Conservation (phyloP, 2,888 invertebrate genomes). For the Seira musarum region DNA sequence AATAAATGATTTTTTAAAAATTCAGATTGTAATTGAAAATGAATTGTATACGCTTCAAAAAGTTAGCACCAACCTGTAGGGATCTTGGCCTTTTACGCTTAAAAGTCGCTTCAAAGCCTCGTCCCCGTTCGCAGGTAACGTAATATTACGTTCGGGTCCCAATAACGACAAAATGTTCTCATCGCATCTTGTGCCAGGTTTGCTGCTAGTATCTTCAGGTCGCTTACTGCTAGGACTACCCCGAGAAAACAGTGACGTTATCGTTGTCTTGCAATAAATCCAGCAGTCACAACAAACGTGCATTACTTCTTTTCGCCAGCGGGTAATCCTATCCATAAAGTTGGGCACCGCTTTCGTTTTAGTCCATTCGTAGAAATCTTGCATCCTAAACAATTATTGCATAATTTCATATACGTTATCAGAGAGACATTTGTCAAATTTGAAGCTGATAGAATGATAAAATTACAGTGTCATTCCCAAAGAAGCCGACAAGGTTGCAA, state of each 20-base stretch:
- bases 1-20: not conserved
- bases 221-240: constrained; percentile 29
- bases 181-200: constrained; percentile 43
- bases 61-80: constrained; percentile 84
- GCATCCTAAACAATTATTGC: constrained; percentile 38
- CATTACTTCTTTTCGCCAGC: constrained; percentile 28
- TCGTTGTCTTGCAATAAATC: constrained; percentile 33
- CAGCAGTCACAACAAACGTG: constrained; percentile 27
- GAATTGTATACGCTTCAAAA: constrained; percentile 21
- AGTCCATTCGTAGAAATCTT: constrained; percentile 66
- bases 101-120: constrained; percentile 95
- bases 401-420: not conserved
- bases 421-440: not conserved
- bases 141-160: constrained; percentile 81
- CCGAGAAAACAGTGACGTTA: constrained; percentile 23
- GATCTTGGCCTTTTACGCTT: constrained; percentile 96
- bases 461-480: constrained; percentile 67
- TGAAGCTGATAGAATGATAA: not conserved
- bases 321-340: constrained; percentile 31
- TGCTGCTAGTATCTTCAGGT: constrained; percentile 18
- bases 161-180: constrained; percentile 65
- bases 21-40: too few species aligned
- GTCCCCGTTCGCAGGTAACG: constrained; percentile 90
- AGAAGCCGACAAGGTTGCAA: constrained; percentile 64
- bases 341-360: constrained; percentile 59